Base-by-base conservation (phyloP, 2,113 vertebrate species). In the Brienomyrus longianalis region DNA sequence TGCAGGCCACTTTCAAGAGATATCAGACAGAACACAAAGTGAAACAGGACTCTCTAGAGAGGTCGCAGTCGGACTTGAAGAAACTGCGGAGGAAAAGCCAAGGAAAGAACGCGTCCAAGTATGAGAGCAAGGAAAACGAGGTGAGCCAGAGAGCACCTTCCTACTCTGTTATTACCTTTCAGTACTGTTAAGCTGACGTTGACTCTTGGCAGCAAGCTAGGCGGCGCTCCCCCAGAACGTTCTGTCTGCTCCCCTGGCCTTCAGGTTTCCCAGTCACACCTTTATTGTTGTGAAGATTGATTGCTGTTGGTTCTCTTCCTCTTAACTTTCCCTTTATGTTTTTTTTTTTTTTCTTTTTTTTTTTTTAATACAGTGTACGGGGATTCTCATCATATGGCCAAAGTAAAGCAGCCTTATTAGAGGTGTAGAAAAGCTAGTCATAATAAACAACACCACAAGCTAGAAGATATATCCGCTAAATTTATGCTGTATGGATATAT, bases 11-110 rank as follows among this genome's bases (percentile, higher is more conserved):
- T 45, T 97, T 98, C 51, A 99, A 99, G 93, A 96, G 97, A 90
- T 99, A 99, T 93, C 98, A 99, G 94, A 96, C 96, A 0, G 98
- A 99, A 92, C 98, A 99, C 94, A 97, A 96, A 93, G 93, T 93
- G 91, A 99, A 97, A 92, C 91, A 97, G 91, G 98, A 99, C 91
- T 97, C 95, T 8, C 94, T 99, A 94, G 98, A 99, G 91, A 98
- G 98, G 90, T 97, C 98, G 1, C 97, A 98, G 89, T 95, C 97
- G 0, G 98, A 99, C 90, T 92, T 99, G 93, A 99, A 99, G 94
- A 99, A 99, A 94, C 96, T 99, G 89, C 92, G 96, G 92, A 96
- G 97, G 93, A 99, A 99, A 96, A 98, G 98, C 92, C 98, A 99
- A 93, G 97, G 97, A 3, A 97, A 98, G 89, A 96, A 97, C 31